Percentiles rank a stretch among this genome's conserved stretches.
Evolutionary conservation across 2,888 invertebrate species (phyloP).

Genomic region (Barypeithes pellucidus): DNA sequence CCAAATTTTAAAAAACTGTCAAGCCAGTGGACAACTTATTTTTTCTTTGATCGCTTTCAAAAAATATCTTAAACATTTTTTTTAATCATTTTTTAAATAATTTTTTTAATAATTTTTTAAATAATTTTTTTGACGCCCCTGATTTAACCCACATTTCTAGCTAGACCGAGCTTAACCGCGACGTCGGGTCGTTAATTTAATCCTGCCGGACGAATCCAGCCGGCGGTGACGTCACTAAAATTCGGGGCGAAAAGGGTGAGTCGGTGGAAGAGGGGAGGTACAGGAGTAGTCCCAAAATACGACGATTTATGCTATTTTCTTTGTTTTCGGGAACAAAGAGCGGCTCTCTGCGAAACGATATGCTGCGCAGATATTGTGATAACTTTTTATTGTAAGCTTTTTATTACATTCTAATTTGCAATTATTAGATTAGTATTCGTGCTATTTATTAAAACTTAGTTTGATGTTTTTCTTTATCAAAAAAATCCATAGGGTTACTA

Average conservation of each 20-base stretch:
- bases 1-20: too few relatives aligned
- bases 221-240: constrained; percentile 25
- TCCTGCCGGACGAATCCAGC: constrained; percentile 24
- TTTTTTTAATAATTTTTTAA: background rate
- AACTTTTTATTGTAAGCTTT: background rate
- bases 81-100: too few relatives aligned
- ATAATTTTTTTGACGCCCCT: background rate
- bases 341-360: background rate
- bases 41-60: too few relatives aligned
- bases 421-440: too few relatives aligned
- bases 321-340: constrained; percentile 1
- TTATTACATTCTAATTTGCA: background rate
- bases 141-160: constrained; percentile 11
- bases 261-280: background rate
- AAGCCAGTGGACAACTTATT: too few relatives aligned
- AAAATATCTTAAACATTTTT: too few relatives aligned
- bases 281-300: constrained; percentile 8
- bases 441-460: too few relatives aligned
- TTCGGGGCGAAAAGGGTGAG: constrained; percentile 11
- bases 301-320: constrained; percentile 3
- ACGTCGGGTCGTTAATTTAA: constrained; percentile 20
- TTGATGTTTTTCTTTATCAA: too few relatives aligned
- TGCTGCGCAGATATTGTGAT: background rate
- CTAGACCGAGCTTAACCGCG: constrained; percentile 20
- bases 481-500: too few relatives aligned